These are phyloP conservation scores for Catocala fraxini DNA, from an alignment of 2,888 invertebrate genomes.

Conservation along the genomic window DNA sequence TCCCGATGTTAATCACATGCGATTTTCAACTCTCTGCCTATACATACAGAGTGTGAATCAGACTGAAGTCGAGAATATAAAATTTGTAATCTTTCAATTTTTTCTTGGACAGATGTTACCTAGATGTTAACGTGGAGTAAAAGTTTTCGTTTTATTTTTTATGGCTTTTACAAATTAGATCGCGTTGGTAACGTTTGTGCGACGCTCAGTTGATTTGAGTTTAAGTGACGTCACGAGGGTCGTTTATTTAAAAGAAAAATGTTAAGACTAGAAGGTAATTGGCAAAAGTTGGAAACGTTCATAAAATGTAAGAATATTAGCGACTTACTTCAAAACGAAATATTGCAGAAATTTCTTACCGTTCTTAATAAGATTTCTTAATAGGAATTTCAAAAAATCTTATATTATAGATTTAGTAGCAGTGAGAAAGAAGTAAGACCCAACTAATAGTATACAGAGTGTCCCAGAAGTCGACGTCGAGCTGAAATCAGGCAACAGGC, in stretches of 20 bases:
- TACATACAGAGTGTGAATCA: slow-evolving; percentile 35
- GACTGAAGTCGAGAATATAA: slow-evolving; percentile 33
- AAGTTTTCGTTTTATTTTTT: slow-evolving; percentile 69
- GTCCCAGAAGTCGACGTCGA: too few relatives aligned
- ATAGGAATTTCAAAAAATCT: too few relatives aligned
- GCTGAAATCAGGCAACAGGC: too few relatives aligned
- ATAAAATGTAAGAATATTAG: neutral
- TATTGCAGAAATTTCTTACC: too few relatives aligned
- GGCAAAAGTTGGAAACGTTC: slow-evolving; percentile 3
- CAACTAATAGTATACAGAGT: too few relatives aligned
- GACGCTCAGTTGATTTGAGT: slow-evolving; percentile 31
- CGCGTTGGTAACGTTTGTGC: slow-evolving; percentile 33
- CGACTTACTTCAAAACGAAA: too few relatives aligned
- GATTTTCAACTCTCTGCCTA: slow-evolving; percentile 48
- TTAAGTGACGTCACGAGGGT: slow-evolving; percentile 28
- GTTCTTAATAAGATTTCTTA: too few relatives aligned
- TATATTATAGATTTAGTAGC: too few relatives aligned
- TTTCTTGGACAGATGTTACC: slow-evolving; percentile 69
- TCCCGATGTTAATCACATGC: slow-evolving; percentile 41
- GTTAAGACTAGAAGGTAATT: slow-evolving; percentile 26
- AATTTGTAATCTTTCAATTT: slow-evolving; percentile 65
- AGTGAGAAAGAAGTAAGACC: too few relatives aligned
- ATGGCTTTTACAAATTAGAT: slow-evolving; percentile 58
- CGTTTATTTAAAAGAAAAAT: slow-evolving; percentile 28
- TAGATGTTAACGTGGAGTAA: slow-evolving; percentile 61